phyloP scores from a whole-genome alignment of 1,140 invertebrate genomes.

The Leptinotarsa undecemlineata region DNA sequence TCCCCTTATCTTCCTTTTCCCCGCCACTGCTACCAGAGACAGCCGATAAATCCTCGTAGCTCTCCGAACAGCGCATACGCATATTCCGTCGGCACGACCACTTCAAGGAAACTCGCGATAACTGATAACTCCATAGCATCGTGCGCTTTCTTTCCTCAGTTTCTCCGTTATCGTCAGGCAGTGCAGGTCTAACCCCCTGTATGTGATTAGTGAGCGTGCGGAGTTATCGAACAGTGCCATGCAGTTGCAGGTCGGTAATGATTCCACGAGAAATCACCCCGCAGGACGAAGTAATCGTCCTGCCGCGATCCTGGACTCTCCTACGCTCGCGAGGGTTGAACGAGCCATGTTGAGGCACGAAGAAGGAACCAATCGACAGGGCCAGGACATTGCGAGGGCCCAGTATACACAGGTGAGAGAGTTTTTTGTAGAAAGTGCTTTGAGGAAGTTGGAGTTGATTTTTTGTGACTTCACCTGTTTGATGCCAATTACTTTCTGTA shows the following conservation, averaged over 20 bases:
- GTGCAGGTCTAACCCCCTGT: neutral
- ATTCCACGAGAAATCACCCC: neutral
- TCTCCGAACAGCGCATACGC: neutral
- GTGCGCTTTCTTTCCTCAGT: constrained; percentile 11
- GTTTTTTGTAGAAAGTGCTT: neutral
- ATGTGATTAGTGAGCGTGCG: neutral
- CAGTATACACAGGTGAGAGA: constrained; percentile 47
- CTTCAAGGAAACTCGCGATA: constrained; percentile 5
- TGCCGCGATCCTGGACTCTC: constrained; percentile 61
- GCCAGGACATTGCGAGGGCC: constrained; percentile 40
- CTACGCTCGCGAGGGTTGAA: constrained; percentile 61
- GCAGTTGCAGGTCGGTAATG: constrained; percentile 39
- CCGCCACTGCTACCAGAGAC: no score
- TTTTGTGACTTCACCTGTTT: no score
- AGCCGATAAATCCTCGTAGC: no score
- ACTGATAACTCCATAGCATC: neutral
- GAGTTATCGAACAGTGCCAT: constrained; percentile 28
- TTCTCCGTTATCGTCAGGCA: constrained; percentile 3
- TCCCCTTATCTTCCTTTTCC: no score
- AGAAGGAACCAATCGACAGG: constrained; percentile 48
- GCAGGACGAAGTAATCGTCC: constrained; percentile 39
- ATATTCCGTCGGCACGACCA: neutral
- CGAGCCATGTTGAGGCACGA: constrained; percentile 59
- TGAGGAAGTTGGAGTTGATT: neutral
- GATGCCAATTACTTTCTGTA: no score